Percentiles rank a stretch among this genome's conserved stretches.
These are phyloP conservation scores for Acanthisitta chloris DNA, from an alignment of 2,113 vertebrate species.

Conservation along the genomic window DNA sequence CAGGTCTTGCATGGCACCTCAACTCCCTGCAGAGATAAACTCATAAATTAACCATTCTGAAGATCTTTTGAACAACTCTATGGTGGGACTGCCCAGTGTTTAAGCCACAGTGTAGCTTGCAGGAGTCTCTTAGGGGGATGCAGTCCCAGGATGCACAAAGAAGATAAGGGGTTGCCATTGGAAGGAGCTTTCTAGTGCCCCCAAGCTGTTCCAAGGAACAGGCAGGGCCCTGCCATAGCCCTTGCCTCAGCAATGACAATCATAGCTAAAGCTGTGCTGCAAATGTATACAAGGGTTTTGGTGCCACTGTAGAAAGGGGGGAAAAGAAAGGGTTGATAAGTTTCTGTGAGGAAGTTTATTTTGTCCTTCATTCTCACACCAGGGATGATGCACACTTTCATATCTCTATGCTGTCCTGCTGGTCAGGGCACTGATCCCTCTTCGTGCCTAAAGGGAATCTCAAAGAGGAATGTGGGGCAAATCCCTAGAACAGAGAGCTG, in stretches of 20 bases:
- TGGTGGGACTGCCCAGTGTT: not conserved
- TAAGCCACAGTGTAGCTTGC: accelerated
- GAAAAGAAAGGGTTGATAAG: not conserved
- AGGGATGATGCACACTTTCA: not conserved
- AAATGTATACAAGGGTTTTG: no score
- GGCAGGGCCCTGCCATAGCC: not conserved
- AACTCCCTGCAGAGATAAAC: not conserved
- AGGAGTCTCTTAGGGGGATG: not conserved
- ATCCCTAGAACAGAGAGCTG: slow-evolving; percentile 1
- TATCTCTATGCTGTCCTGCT: not conserved
- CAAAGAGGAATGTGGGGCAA: not conserved
- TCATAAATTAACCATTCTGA: not conserved
- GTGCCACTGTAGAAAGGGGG: not conserved
- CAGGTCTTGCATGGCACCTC: not conserved
- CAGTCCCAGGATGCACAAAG: not conserved
- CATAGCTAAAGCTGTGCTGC: no score
- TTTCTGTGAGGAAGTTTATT: not conserved
- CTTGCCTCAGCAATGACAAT: no score
- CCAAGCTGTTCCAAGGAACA: not conserved
- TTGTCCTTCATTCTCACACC: accelerated
- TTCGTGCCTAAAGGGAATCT: not conserved
- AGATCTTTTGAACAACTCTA: not conserved
- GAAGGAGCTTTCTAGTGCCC: not conserved
- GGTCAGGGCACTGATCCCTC: not conserved
- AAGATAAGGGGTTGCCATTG: not conserved